Evolutionary conservation across 2,113 vertebrate genomes (phyloP), one percentile per base, ranked within the genome.

Genomic region (Maccullochella peelii): DNA sequence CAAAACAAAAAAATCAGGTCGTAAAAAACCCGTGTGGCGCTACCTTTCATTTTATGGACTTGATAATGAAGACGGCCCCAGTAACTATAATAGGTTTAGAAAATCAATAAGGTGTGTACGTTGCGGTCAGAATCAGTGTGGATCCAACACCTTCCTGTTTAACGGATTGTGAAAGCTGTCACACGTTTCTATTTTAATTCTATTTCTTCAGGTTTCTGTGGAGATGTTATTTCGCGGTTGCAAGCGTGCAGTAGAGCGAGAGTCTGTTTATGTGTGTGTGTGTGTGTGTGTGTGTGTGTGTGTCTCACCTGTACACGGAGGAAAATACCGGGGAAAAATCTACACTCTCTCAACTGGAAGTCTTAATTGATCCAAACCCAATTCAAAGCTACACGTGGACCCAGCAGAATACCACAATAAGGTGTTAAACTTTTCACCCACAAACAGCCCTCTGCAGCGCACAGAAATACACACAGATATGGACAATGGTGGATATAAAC

Each of bases 281-380:
- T 27, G 36, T 33, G 30, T 50, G 49, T 44, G 52, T 27, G 36
- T 33, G 30, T 68, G 33, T 74, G 25, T 79, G 38, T 65, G 16
- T 8, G 47, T 47, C 57, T 76, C 79, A 86, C 89, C 83, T 90
- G 79, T 68, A 61, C 42, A 59, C 12, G 21, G n/a, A 67, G 79
- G 77, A 76, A 80, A 76, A 68, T 61, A 63, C 16, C 12, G 21
- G 27, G 12, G 3, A 6, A 68, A 85, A 65, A 69, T 73, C 6
- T 67, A 33, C 47, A 49, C 65, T 77, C 74, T 52, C 30, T 62
- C 30, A 72, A 82, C 30, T 79, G 77, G 54, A 80, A 71, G 54
- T 80, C 59, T 79, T 70, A 85, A 90, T 88, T 90, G 79, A 83
- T 79, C 38, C 16, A 61, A 76, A 79, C 2, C 33, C 40, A 68